Conservation (phyloP, 2,797 vertebrate genomes). For the Tiaroga cobitis region DNA sequence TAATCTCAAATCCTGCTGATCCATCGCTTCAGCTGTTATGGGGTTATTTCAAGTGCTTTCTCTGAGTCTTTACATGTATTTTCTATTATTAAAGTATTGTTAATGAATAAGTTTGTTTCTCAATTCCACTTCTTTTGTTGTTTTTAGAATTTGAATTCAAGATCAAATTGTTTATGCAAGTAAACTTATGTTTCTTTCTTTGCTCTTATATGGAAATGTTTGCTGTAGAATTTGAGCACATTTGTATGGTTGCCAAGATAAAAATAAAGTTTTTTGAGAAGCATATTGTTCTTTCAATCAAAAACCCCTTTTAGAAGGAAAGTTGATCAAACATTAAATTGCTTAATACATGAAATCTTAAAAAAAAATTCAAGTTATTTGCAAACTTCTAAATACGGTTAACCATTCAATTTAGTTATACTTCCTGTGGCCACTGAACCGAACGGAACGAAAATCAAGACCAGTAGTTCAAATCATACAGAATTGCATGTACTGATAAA, state of each 20-base stretch:
- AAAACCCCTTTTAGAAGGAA: not conserved
- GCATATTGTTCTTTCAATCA: not conserved
- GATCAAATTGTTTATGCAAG: not conserved
- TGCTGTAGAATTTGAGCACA: not conserved
- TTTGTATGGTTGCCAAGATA: not conserved
- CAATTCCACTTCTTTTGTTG: not conserved
- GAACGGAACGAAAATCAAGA: not conserved
- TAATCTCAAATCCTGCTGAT: not conserved
- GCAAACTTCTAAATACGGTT: not conserved
- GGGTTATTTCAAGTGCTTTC: not conserved
- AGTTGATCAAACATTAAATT: conserved; percentile 56
- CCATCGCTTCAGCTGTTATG: not conserved
- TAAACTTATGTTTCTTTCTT: not conserved
- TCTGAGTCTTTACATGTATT: not conserved
- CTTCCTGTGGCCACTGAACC: not conserved
- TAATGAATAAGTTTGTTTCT: not conserved
- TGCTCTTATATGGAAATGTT: not conserved
- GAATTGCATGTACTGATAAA: not conserved
- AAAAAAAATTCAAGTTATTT: not conserved
- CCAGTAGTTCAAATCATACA: not conserved
- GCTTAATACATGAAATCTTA: not conserved
- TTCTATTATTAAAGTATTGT: not conserved
- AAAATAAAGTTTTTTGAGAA: conserved; percentile 41
- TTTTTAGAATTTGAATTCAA: not conserved
- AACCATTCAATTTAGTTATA: not conserved